Conservation (phyloP, 2,113 vertebrate genomes). For the Mellivora capensis region DNA sequence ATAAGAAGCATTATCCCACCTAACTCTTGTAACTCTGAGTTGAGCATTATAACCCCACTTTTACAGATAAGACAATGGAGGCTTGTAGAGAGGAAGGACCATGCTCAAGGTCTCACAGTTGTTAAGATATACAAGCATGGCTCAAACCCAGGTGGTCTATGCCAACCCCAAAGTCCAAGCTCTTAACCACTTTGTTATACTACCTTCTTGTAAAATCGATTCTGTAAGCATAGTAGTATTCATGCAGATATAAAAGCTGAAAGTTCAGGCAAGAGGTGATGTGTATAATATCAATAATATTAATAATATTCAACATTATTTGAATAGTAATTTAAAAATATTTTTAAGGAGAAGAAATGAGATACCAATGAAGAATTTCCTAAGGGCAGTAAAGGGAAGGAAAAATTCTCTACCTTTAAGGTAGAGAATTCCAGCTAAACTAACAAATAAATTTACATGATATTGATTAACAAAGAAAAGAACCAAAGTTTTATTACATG, state of each 20-base stretch:
- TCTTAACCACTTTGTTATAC: background rate
- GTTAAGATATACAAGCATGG: background rate
- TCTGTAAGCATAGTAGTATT: background rate
- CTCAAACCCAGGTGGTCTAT: background rate
- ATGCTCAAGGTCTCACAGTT: background rate
- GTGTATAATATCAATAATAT: background rate
- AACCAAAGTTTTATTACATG: background rate
- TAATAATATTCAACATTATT: background rate
- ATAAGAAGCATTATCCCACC: background rate
- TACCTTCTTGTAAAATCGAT: background rate
- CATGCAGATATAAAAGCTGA: background rate
- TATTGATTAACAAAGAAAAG: background rate
- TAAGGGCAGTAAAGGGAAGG: background rate
- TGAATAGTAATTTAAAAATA: background rate
- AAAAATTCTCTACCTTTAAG: background rate
- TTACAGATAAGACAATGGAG: background rate
- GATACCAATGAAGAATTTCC: background rate
- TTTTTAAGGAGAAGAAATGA: background rate
- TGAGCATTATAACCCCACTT: background rate
- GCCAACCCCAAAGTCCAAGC: background rate
- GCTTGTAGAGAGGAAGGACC: background rate
- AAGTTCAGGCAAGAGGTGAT: background rate
- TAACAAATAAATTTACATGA: background rate
- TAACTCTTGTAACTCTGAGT: background rate
- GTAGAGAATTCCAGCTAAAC: background rate